These are phyloP conservation scores for Donacobius atricapilla DNA, from an alignment of 2,113 vertebrate genomes.

Conservation along the genomic window DNA sequence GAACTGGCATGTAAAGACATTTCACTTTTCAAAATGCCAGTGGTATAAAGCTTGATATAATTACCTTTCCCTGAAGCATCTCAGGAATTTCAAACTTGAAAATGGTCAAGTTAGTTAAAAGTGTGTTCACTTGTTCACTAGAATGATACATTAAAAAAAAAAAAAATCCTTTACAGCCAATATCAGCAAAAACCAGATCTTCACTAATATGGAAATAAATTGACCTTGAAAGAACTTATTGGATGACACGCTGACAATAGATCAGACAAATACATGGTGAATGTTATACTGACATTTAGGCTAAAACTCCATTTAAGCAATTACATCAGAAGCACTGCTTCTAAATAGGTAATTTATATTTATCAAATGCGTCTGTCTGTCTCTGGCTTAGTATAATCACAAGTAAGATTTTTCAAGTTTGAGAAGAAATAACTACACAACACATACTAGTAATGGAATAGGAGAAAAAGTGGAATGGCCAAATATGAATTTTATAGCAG, in stretches of 20 bases:
- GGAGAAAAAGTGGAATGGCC: neutral
- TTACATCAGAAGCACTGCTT: neutral
- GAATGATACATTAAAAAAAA: neutral
- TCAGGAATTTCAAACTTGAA: neutral
- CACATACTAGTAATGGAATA: neutral
- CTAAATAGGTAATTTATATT: conserved; percentile 34
- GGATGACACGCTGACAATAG: neutral
- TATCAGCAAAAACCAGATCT: neutral
- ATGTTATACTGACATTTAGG: neutral
- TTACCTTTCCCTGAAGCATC: neutral
- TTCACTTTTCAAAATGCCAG: neutral
- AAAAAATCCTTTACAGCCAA: neutral
- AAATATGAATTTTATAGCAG: neutral
- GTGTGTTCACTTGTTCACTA: neutral
- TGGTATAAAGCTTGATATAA: neutral
- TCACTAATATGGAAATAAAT: neutral
- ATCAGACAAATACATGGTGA: conserved; percentile 7
- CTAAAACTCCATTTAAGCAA: conserved; percentile 23
- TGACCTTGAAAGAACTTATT: conserved; percentile 1
- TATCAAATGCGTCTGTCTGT: conserved; percentile 2
- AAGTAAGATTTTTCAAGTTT: neutral
- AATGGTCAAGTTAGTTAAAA: neutral
- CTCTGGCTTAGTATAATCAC: neutral
- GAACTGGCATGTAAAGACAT: neutral
- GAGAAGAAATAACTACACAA: neutral